Base-by-base conservation (phyloP, 2,888 invertebrate species). In the Drosophila neonasuta region DNA sequence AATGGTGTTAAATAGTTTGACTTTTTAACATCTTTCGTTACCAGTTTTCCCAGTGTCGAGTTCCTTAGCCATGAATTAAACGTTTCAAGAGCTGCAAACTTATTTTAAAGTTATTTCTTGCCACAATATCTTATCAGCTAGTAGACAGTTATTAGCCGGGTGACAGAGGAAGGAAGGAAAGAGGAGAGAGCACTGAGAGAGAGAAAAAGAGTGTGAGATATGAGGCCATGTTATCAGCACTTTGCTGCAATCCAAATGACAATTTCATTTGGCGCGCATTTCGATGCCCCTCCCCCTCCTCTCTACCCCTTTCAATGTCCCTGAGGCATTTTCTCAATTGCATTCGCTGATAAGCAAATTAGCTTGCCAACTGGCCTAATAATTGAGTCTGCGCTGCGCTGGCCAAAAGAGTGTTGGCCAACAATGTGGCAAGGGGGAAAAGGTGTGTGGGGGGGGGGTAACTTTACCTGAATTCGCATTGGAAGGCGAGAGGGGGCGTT, bases 191-290 rank as follows among this genome's bases (percentile, higher is more conserved):
- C 24, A 24, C 24, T 6, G 54, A 17, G 24, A 17, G 20, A 29
- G 34, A 13, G 34, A 0, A 49, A 2, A 36, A 36, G 3, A 13
- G 36, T 13, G 32, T n/a, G 48, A 54, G 42, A 32, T 32, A 30
- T 7, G 39, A 41, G 48, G 15, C n/a, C 46, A 49, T 64, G 57
- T 79, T 85, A 85, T 87, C 80, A 62, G 36, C n/a, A 36, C 11
- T 11, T 34, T 55, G 46, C 17, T 74, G 74, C 68, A 74, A 52
- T 41, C 48, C 62, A 69, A 84, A 77, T 83, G 82, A 85, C 76
- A 81, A 79, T 85, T 72, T 65, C 67, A 79, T 81, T 87, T 85
- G 75, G 85, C 80, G 81, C 85, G 71, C 75, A 79, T 75, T 81
- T 81, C 34, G 45, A 32, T 60, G 68, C 36, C 42, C 29, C 2